These are phyloP conservation scores for Prolemur simus DNA, from an alignment of 2,113 vertebrate species.

Conservation along the genomic window DNA sequence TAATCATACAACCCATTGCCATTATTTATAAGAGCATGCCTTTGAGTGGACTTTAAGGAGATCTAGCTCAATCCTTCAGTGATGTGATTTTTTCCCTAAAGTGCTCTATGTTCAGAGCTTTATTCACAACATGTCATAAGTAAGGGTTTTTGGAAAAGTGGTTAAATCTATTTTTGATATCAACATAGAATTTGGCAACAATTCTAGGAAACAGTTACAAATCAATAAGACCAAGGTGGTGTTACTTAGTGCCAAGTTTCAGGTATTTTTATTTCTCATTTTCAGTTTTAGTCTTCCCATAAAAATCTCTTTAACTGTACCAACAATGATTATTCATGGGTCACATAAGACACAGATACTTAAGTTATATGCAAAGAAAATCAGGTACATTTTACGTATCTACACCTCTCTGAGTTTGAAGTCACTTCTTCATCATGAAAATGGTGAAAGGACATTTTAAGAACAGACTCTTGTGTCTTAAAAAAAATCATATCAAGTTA, in stretches of 20 bases:
- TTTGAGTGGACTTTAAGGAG: slow-evolving; percentile 80
- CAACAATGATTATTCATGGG: not conserved
- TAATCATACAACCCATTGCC: slow-evolving; percentile 79
- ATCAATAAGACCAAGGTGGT: not conserved
- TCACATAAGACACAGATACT: not conserved
- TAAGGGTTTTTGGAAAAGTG: slow-evolving; percentile 63
- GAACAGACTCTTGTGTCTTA: not conserved
- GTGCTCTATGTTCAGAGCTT: slow-evolving; percentile 76
- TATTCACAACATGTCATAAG: slow-evolving; percentile 62
- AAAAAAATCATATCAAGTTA: not conserved
- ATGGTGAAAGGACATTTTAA: not conserved
- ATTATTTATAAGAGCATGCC: slow-evolving; percentile 80
- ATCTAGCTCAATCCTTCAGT: slow-evolving; percentile 63
- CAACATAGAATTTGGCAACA: not conserved
- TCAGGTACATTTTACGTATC: not conserved
- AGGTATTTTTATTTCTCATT: not conserved
- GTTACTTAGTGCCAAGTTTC: not conserved
- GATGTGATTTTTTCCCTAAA: slow-evolving; percentile 53
- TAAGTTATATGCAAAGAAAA: not conserved
- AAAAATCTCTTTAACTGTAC: not conserved
- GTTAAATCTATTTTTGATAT: not conserved
- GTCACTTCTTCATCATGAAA: not conserved
- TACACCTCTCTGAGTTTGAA: slow-evolving; percentile 12
- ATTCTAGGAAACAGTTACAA: not conserved
- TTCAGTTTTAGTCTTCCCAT: not conserved